These are phyloP conservation scores for Benthosema pterotum DNA, from an alignment of 2,797 vertebrate species.

Conservation along the genomic window DNA sequence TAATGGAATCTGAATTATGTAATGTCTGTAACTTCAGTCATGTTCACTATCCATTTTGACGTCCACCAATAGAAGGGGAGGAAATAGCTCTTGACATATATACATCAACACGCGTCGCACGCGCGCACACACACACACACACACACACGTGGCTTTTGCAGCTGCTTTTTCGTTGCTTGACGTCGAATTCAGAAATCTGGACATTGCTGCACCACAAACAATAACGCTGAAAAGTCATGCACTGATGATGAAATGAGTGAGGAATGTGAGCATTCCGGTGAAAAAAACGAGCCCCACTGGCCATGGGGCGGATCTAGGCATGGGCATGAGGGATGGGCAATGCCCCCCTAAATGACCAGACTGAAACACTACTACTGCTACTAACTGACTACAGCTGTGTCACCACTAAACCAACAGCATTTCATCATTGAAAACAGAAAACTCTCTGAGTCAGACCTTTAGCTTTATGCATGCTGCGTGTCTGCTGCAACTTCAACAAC, in stretches of 20 bases:
- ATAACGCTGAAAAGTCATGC: conserved; percentile 9
- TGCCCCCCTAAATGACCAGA: too few relatives aligned
- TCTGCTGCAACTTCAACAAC: too few relatives aligned
- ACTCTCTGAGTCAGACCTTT: too few relatives aligned
- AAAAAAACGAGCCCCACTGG: conserved; percentile 22
- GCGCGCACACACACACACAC: conserved; percentile 18
- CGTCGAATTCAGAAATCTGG: conserved; percentile 30
- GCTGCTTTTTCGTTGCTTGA: conserved; percentile 42
- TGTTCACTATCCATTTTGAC: background rate
- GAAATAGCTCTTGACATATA: conserved; percentile 1
- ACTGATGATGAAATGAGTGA: conserved; percentile 31
- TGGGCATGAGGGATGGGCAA: too few relatives aligned
- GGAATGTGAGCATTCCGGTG: conserved; percentile 25
- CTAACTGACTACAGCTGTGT: too few relatives aligned
- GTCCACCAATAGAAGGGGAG: conserved; percentile 5
- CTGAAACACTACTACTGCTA: too few relatives aligned
- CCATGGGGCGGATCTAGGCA: too few relatives aligned
- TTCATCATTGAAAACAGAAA: too few relatives aligned
- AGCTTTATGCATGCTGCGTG: too few relatives aligned
- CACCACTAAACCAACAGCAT: too few relatives aligned
- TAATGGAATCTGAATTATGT: conserved; percentile 18
- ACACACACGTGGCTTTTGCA: conserved; percentile 6
- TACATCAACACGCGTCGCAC: background rate
- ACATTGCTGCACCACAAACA: conserved; percentile 32
- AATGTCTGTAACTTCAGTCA: conserved; percentile 28